Evolutionary conservation across 2,888 invertebrate genomes (phyloP), one percentile per base, ranked within the genome.

Genomic region (Hirtodrosophila trivittata): DNA sequence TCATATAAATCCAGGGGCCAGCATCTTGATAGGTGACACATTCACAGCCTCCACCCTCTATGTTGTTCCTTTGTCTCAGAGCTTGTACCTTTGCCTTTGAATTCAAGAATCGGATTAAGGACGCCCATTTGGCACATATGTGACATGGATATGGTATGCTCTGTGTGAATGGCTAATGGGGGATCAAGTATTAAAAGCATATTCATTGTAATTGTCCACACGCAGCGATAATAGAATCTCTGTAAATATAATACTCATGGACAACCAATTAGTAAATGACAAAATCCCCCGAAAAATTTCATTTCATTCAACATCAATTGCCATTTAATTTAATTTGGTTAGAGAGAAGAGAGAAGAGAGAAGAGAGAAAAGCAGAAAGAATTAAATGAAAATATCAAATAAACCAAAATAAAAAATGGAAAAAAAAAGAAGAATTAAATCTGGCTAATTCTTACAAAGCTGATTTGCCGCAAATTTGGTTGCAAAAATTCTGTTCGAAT

Each of bases 381-480:
- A 38, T 8, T 28, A 13, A 47, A 59, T 51, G 28, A 8, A 25
- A 51, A 41, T 9, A 8, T 10, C 32, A 32, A 47, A 75, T 43
- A 51, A 42, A 30, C 49, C 55, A 49, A 37, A 46, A 63, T n/a
- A n/a, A n/a, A n/a, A n/a, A n/a, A n/a, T n/a, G n/a, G n/a, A n/a
- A n/a, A n/a, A n/a, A n/a, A n/a, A n/a, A n/a, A n/a, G n/a, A n/a
- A 63, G 5, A 77, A 58, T 67, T 28, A 80, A 83, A 76, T 74
- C 59, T 58, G 46, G 63, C 66, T 74, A 65, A 83, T 83, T 49
- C 77, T 39, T 32, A 51, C 71, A 67, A 81, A 81, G 70, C 75
- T 59, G 67, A 66, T 84, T 84, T 59, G 41, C 81, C 64, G 57
- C 84, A 81, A 77, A 77, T 75, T 78, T 60, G 54, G 56, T 43